A percentile compares a stretch with the other conserved stretches of the same genome.
These are phyloP conservation scores for Lochmaea crataegi DNA, from an alignment of 2,888 invertebrate genomes.

Conservation along the genomic window DNA sequence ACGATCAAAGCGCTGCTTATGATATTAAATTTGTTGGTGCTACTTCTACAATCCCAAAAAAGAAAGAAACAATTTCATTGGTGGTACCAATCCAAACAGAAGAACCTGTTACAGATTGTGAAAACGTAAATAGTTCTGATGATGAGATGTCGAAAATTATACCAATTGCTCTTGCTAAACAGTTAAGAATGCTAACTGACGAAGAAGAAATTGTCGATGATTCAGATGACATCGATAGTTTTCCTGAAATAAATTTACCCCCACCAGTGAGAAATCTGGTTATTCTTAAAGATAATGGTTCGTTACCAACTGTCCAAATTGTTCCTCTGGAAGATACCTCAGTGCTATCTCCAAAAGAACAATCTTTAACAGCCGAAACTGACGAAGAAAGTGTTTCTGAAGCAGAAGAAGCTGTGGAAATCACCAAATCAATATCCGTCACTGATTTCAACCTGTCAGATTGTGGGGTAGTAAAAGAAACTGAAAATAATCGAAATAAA, in stretches of 20 bases:
- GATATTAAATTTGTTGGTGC: slow-evolving; percentile 25
- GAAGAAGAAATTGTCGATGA: slow-evolving; percentile 52
- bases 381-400: slow-evolving; percentile 61
- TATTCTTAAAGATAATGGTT: slow-evolving; percentile 52
- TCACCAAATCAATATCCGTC: slow-evolving; percentile 33
- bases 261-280: slow-evolving; percentile 65
- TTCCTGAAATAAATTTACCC: slow-evolving; percentile 60
- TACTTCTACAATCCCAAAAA: not conserved
- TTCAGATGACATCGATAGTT: slow-evolving; percentile 41
- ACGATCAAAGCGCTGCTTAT: not conserved
- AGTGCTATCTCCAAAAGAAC: slow-evolving; percentile 40
- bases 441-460: slow-evolving; percentile 52
- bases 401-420: slow-evolving; percentile 58
- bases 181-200: slow-evolving; percentile 48
- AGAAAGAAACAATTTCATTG: slow-evolving; percentile 16
- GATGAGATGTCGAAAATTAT: slow-evolving; percentile 57
- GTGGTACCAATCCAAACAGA: slow-evolving; percentile 46
- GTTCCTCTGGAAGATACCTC: slow-evolving; percentile 60
- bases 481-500: slow-evolving; percentile 44
- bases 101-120: slow-evolving; percentile 65
- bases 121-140: slow-evolving; percentile 63
- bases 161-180: slow-evolving; percentile 59
- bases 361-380: slow-evolving; percentile 41
- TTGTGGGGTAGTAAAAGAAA: slow-evolving; percentile 49
- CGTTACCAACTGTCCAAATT: slow-evolving; percentile 64